phyloP scores from a whole-genome alignment of 2,888 invertebrate species.

The Geotrupes spiniger region DNA sequence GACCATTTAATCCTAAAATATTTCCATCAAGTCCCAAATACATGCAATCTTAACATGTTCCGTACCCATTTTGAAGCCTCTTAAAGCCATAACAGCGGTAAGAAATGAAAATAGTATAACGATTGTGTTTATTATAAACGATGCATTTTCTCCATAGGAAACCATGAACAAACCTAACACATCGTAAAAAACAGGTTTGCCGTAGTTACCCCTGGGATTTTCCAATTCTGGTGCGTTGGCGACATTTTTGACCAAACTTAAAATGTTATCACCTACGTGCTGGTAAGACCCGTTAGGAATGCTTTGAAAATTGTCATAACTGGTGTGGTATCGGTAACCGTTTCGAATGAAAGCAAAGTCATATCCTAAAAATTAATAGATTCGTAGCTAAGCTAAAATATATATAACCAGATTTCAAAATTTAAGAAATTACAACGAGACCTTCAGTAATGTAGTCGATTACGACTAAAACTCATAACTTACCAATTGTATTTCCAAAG shows the following conservation, averaged over 20 bases:
- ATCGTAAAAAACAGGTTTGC: slow-evolving; percentile 39
- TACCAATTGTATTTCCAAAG: slow-evolving; percentile 61
- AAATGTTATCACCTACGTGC: slow-evolving; percentile 60
- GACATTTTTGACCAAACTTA: slow-evolving; percentile 51
- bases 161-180: slow-evolving; percentile 37
- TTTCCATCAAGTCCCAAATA: too few species aligned
- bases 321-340: slow-evolving; percentile 67
- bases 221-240: slow-evolving; percentile 44
- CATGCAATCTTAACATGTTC: too few species aligned
- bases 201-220: slow-evolving; percentile 30
- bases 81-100: too few species aligned
- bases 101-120: too few species aligned
- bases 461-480: too few species aligned
- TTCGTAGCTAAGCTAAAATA: too few species aligned
- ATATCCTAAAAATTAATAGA: slow-evolving; percentile 55
- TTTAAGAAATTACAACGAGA: too few species aligned
- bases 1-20: too few species aligned
- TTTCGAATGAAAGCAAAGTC: slow-evolving; percentile 63
- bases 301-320: slow-evolving; percentile 53
- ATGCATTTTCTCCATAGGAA: slow-evolving; percentile 30
- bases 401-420: too few species aligned
- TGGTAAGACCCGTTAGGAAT: slow-evolving; percentile 63
- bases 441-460: too few species aligned
- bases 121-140: slow-evolving; percentile 18
- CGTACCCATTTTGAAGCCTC: too few species aligned